Percentiles rank a stretch among this genome's conserved stretches.
Conservation (phyloP, 1,140 invertebrate species). For the Chymomyza costata region DNA sequence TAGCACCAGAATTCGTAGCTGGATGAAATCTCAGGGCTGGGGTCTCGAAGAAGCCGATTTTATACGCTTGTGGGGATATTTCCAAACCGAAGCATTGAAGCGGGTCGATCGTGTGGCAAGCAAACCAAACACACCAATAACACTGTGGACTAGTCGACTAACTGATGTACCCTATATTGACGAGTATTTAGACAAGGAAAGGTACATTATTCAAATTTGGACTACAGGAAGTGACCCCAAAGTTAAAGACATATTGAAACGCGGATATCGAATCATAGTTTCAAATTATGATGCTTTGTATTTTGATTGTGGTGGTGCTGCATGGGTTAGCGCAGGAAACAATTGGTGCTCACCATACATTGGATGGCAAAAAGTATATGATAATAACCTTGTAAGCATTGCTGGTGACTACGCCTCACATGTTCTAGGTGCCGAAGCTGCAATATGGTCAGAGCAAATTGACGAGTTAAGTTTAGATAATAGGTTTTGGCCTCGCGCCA, state of each 20-base stretch:
- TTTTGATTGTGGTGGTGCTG: slow-evolving; percentile 86
- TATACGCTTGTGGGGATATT: slow-evolving; percentile 85
- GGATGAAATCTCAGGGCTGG: slow-evolving; percentile 81
- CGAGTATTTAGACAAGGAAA: slow-evolving; percentile 81
- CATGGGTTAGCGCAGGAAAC: slow-evolving; percentile 81
- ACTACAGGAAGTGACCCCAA: slow-evolving; percentile 80
- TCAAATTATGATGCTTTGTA: slow-evolving; percentile 91
- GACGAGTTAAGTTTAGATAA: slow-evolving; percentile 81
- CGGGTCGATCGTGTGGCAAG: slow-evolving; percentile 77
- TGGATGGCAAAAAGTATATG: slow-evolving; percentile 90
- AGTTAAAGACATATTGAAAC: slow-evolving; percentile 81
- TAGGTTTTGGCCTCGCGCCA: slow-evolving; percentile 86
- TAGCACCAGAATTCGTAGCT: slow-evolving; percentile 80
- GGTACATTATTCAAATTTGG: slow-evolving; percentile 90
- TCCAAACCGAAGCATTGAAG: slow-evolving; percentile 82
- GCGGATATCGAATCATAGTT: slow-evolving; percentile 85
- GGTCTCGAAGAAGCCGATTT: slow-evolving; percentile 79
- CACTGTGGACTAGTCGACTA: slow-evolving; percentile 90
- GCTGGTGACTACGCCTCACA: slow-evolving; percentile 76
- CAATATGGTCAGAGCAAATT: slow-evolving; percentile 88
- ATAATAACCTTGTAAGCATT: slow-evolving; percentile 82
- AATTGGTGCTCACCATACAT: slow-evolving; percentile 94
- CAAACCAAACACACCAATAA: slow-evolving; percentile 77
- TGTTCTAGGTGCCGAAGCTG: slow-evolving; percentile 84
- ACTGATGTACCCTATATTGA: slow-evolving; percentile 82